Base-by-base conservation (phyloP, 2,888 invertebrate species). In the Leptura quadrifasciata region DNA sequence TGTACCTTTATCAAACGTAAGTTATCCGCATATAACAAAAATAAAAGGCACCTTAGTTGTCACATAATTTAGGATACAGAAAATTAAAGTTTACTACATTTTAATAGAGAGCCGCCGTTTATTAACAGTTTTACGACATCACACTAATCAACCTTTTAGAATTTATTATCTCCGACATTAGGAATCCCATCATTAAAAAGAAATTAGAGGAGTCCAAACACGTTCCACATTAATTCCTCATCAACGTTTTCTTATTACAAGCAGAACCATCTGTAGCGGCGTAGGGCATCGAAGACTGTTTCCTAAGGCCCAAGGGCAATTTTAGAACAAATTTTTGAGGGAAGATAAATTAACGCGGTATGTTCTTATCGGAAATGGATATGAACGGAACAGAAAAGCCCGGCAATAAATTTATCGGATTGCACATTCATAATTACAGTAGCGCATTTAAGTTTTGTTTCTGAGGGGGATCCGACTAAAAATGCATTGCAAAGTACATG, bases 121-220 rank as follows among this genome's bases (percentile, higher is more conserved):
- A 39, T 58, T 69, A 69, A 69, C 35, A 55, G 39, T 58, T 58
- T 58, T 15, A 17, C 21, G 31, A 27, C 18, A 55, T 18, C n/a
- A n/a, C 75, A 70, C 74, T 78, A 76, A 76, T 77, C 72, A 74
- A 63, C 69, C 72, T 69, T 74, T 75, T 76, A 60, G 65, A 70
- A 80, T 78, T 75, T 76, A 78, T 78, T 69, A 74, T 63, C 72
- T 57, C 71, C 73, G 65, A 69, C 57, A 64, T 69, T 69, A 71
- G 73, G 75, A 72, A 80, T 78, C 69, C 74, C 67, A 71, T 74
- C 76, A 78, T 80, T 80, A 78, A 80, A 80, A 78, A 54, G 61
- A 70, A 61, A 80, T 78, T 78, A 76, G 60, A 65, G 68, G 75
- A 64, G 72, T 75, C 75, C 61, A 69, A 75, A 76, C 73, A 80